Base-by-base conservation (phyloP, 2,113 vertebrate species). In the Gracilinanus agilis region DNA sequence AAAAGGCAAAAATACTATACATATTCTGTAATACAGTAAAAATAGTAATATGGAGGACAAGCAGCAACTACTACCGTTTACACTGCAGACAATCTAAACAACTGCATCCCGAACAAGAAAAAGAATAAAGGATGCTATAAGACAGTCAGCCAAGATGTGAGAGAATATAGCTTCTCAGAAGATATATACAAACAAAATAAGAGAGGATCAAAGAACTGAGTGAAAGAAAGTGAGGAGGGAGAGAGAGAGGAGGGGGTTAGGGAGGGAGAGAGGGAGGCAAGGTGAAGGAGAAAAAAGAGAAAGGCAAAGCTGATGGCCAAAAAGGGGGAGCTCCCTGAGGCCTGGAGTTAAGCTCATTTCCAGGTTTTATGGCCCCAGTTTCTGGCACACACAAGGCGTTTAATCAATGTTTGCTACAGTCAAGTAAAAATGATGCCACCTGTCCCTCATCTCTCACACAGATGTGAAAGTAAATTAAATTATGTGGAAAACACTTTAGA, bases 401-500 rank as follows among this genome's bases (percentile, higher is more conserved):
- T 40, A 83, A 40, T 83, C n/a, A 40, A 7, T 40, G 67, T 83
- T 83, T 83, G 67, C 34, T 83, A 83, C 16, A 40, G 67, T 83
- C 34, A 40, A 83, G 19, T 83, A 40, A 83, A 83, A 83, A 83
- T 83, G 19, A 83, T 23, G 58, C 67, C 67, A 83, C 67, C 34
- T 83, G 67, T 25, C n/a, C 67, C 23, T 83, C n/a, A 83, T 83
- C 34, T 83, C 67, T 40, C 16, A 23, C 67, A 83, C 67, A 83
- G n/a, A 83, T 83, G 67, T 83, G 67, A 96, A 91, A 34, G 25
- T 53, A 89, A 94, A 23, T 24, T n/a, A 91, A 44, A 54, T 24
- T 10, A 53, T 56, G 0, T 34, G 16, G 25, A 89, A 16, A 49
- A 24, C 24, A 27, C 34, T 29, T 91, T 58, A 23, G 10, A 40